Evolutionary conservation across 2,888 invertebrate genomes (phyloP).

Genomic region (Branchipolynoe longqiensis): DNA sequence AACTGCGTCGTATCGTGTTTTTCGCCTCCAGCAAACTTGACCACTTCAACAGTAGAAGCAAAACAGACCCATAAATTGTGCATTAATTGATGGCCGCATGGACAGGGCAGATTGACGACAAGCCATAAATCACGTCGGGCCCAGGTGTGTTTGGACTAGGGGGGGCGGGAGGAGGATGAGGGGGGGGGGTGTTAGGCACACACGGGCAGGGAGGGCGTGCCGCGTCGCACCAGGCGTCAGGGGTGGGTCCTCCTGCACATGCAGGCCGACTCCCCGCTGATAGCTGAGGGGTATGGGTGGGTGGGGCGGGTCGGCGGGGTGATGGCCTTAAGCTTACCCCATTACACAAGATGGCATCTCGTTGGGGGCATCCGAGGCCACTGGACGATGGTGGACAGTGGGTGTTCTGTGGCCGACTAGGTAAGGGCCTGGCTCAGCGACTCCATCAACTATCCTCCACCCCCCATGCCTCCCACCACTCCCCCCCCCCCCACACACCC

Average conservation of each 20-base stretch:
- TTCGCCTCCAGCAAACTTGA: not conserved
- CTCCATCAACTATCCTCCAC: not conserved
- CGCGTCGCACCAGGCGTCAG: no score
- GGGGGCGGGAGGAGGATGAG: not conserved
- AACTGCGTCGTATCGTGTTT: slow-evolving; percentile 43
- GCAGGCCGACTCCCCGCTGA: no score
- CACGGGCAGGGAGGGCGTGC: no score
- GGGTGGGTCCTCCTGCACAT: no score
- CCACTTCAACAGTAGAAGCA: slow-evolving; percentile 16
- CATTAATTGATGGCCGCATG: slow-evolving; percentile 51
- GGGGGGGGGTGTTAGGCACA: no score
- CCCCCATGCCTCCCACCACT: not conserved
- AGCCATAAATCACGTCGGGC: slow-evolving; percentile 33
- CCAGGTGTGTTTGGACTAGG: slow-evolving; percentile 41
- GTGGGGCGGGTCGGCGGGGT: not conserved
- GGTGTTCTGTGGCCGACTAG: not conserved
- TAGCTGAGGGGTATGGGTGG: not conserved
- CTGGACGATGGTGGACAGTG: slow-evolving; percentile 15
- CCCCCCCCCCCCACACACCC: not conserved
- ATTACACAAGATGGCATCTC: slow-evolving; percentile 47
- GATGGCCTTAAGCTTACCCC: slow-evolving; percentile 35
- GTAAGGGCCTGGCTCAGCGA: not conserved
- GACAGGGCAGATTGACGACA: slow-evolving; percentile 36
- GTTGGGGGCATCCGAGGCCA: slow-evolving; percentile 13
- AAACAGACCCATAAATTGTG: slow-evolving; percentile 53